Base-by-base conservation (phyloP, 2,888 invertebrate genomes). In the Trachelus stipa region DNA sequence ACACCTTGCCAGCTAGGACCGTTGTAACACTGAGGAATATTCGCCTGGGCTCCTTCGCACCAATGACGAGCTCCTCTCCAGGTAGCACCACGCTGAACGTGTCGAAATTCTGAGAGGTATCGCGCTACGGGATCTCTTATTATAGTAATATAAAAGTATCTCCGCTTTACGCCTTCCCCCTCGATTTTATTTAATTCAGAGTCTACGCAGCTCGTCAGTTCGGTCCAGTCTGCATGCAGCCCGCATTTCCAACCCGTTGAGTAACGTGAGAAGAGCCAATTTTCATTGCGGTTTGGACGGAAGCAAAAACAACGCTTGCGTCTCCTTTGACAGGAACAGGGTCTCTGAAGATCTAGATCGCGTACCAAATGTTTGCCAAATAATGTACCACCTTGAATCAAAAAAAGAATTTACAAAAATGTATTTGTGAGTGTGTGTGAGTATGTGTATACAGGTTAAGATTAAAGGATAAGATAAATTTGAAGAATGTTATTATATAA, bases 201-300 rank as follows among this genome's bases (percentile, higher is more conserved):
- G 89, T 98, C 97, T 69, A 98, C 98, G 92, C 98, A 98, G 85
- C 94, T 94, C 12, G 97, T 98, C 84, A 99, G 92, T 93, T 99
- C 99, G 3, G 99, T 99, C 96, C 98, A 99, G 93, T 99, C 99
- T 35, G 99, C 98, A 91, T 99, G 99, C 74, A 99, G 93, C 76
- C 99, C 99, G 92, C 99, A 99, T 90, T 97, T 97, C 98, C 98
- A 98, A 84, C 98, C 98, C 35, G 98, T 98, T 76, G 98, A 98
- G 92, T 98, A 98, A 89, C 98, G 95, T 90, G 98, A 98, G 92
- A 99, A 99, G 84, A 99, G 94, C 99, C 99, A 99, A 92, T 97
- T 97, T 93, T 98, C 97, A 92, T 97, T 97, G 90, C 96, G 95
- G 93, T 96, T 96, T 84, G 97, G 97, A 89, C 97, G 95, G 93